Conservation (phyloP, 2,797 vertebrate species). For the Acrossocheilus wenchowensis region DNA sequence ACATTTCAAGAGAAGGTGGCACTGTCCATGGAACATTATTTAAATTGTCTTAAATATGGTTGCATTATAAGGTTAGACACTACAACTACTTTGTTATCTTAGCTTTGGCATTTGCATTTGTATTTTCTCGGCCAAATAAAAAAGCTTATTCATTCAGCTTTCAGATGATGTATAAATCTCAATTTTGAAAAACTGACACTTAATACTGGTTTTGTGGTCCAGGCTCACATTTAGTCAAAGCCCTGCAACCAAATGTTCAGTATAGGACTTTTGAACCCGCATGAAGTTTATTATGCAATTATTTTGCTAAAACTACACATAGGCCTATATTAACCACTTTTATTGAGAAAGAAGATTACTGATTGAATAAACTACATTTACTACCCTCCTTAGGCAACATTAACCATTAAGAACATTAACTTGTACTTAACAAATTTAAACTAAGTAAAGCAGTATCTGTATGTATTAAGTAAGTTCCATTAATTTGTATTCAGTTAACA, state of each 20-base stretch:
- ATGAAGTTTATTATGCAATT: not conserved
- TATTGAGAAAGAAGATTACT: not conserved
- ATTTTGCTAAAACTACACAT: not conserved
- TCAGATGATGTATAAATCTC: no score
- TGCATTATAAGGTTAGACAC: slow-evolving; percentile 14
- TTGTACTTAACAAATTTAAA: not conserved
- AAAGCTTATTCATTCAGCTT: no score
- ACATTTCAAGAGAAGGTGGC: not conserved
- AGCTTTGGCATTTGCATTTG: not conserved
- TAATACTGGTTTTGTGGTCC: no score
- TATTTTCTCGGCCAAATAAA: no score
- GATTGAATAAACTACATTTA: not conserved
- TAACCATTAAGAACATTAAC: not conserved
- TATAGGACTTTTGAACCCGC: not conserved
- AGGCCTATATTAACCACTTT: not conserved
- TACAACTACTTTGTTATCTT: not conserved
- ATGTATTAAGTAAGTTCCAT: not conserved
- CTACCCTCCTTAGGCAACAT: not conserved
- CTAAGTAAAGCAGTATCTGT: not conserved
- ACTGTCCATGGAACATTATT: not conserved
- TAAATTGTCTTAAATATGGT: not conserved
- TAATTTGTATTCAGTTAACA: not conserved
- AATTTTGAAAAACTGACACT: no score
- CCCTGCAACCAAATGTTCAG: slow-evolving; percentile 11
- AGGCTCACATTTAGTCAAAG: not conserved